Conservation (phyloP, 2,888 invertebrate genomes). For the Halictus ligatus region DNA sequence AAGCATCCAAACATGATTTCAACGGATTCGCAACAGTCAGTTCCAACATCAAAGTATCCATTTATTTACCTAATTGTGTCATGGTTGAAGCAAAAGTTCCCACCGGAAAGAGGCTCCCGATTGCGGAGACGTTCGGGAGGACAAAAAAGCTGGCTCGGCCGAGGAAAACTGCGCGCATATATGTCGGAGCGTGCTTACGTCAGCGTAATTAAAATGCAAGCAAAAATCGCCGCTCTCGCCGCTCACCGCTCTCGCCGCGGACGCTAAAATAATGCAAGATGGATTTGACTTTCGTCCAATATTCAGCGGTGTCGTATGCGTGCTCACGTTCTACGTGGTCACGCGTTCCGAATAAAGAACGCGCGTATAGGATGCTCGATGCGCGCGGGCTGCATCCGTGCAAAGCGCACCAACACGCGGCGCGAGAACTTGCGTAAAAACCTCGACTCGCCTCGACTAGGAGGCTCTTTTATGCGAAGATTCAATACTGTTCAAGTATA, state of each 20-base stretch:
- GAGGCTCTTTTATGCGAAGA: neutral
- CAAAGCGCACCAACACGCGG: slow-evolving; percentile 4
- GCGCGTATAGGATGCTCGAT: slow-evolving; percentile 37
- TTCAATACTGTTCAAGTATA: neutral
- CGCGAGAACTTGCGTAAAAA: slow-evolving; percentile 10
- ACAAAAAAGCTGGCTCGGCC: neutral
- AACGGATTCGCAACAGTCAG: too few relatives aligned
- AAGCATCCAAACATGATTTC: too few relatives aligned
- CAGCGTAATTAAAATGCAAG: slow-evolving; percentile 57
- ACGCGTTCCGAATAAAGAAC: slow-evolving; percentile 70
- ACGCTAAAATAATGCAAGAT: slow-evolving; percentile 59
- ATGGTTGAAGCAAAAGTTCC: neutral
- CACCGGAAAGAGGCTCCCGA: neutral
- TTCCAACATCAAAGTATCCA: too few relatives aligned
- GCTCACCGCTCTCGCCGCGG: slow-evolving; percentile 7
- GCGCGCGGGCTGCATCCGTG: slow-evolving; percentile 32
- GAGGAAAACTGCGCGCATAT: slow-evolving; percentile 18
- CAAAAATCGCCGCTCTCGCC: slow-evolving; percentile 15
- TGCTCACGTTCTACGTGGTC: slow-evolving; percentile 50
- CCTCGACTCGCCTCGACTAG: neutral
- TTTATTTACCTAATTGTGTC: neutral
- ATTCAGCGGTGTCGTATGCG: slow-evolving; percentile 56
- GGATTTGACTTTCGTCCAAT: slow-evolving; percentile 58
- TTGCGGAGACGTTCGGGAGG: neutral
- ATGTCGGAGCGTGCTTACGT: slow-evolving; percentile 23